Evolutionary conservation across 2,113 vertebrate genomes (phyloP).

Genomic region (Hemichromis elongatus): DNA sequence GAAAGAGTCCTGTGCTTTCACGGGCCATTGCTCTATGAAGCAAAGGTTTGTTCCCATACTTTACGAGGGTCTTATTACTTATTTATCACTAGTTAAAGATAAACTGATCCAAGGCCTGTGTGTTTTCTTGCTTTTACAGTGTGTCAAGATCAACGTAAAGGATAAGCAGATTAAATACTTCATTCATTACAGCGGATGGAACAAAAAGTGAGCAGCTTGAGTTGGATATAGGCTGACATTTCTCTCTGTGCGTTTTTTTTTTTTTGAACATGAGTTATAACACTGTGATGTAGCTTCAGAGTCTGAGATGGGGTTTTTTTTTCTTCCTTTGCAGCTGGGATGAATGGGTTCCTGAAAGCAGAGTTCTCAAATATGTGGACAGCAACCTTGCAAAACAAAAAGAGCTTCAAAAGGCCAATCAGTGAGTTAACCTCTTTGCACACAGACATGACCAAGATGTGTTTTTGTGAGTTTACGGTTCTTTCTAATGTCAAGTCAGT

Average conservation of each 20-base stretch:
- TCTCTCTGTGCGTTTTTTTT: background rate
- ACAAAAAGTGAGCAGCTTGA: constrained; percentile 93
- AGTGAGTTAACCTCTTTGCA: constrained; percentile 76
- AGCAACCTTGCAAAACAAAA: constrained; percentile 98
- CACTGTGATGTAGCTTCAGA: background rate
- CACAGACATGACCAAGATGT: background rate
- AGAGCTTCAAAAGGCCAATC: constrained; percentile 98
- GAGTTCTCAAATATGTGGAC: constrained; percentile 99
- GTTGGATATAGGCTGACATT: background rate
- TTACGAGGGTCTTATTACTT: background rate
- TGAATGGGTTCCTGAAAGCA: constrained; percentile 99
- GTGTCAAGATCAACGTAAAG: constrained; percentile 98
- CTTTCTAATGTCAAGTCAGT: background rate
- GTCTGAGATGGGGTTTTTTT: background rate
- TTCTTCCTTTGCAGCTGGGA: constrained; percentile 83
- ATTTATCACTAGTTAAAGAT: background rate
- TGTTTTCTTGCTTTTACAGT: constrained; percentile 75
- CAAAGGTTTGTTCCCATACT: constrained; percentile 80
- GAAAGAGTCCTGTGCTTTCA: constrained; percentile 98
- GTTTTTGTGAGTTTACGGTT: background rate
- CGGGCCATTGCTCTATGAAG: constrained; percentile 97
- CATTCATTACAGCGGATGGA: constrained; percentile 99
- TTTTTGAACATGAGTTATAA: background rate
- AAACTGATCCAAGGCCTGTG: background rate
- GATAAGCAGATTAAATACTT: constrained; percentile 99